These are phyloP conservation scores for Cyanoramphus novaezelandiae DNA, from an alignment of 2,113 vertebrate species.

Conservation along the genomic window DNA sequence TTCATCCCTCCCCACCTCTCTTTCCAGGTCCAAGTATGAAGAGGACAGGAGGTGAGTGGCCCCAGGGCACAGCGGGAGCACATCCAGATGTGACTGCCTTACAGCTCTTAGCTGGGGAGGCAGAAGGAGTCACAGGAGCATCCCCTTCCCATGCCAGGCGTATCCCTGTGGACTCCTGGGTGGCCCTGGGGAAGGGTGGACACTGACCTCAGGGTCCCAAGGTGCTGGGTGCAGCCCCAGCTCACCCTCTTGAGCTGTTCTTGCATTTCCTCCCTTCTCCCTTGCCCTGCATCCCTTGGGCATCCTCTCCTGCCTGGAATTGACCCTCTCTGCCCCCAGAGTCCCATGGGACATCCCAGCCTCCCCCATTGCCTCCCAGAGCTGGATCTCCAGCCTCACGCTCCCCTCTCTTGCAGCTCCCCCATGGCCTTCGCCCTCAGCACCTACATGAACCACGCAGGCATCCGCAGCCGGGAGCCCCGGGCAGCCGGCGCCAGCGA, in stretches of 20 bases:
- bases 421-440: conserved; percentile 87
- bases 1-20: not conserved
- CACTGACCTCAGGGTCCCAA: not conserved
- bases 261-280: not conserved
- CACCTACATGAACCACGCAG: conserved; percentile 85
- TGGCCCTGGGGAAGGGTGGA: not conserved
- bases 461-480: conserved; percentile 85
- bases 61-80: fast-evolving
- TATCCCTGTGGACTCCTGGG: fast-evolving
- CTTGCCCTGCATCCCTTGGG: not conserved
- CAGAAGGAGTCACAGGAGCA: not conserved
- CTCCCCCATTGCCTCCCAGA: not conserved
- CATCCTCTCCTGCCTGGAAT: not conserved
- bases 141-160: fast-evolving
- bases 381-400: not conserved
- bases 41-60: conserved; percentile 80
- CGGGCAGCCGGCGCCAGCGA: conserved; percentile 70
- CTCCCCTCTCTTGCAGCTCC: conserved; percentile 70
- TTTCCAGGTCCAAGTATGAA: conserved; percentile 79
- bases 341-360: fast-evolving
- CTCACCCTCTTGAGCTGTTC: not conserved
- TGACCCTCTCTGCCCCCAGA: no score
- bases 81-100: not conserved
- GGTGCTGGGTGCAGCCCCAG: fast-evolving
- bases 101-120: not conserved